These are phyloP conservation scores for Calameuta pallipes DNA, from an alignment of 2,888 invertebrate species.

Conservation along the genomic window DNA sequence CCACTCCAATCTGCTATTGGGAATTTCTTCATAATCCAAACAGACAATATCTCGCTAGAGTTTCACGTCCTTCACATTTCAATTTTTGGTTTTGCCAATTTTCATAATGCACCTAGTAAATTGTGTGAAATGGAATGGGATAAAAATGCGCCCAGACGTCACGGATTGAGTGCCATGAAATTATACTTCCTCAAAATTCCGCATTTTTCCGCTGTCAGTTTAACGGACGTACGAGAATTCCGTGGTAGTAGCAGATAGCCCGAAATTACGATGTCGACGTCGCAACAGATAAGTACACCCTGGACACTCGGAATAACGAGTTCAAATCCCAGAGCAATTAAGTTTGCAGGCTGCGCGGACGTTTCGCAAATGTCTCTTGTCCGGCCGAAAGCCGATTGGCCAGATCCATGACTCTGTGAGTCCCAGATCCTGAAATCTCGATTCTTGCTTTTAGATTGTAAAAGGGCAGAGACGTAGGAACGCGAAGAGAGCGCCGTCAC, in stretches of 20 bases:
- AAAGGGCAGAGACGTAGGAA: background rate
- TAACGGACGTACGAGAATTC: background rate
- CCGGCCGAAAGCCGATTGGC: background rate
- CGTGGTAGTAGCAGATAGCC: background rate
- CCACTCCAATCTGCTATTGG: background rate
- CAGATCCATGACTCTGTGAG: background rate
- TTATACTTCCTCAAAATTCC: background rate
- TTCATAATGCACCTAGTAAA: background rate
- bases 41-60: background rate
- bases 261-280: background rate
- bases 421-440: background rate
- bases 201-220: background rate
- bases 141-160: background rate
- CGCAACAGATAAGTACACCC: background rate
- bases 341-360: background rate
- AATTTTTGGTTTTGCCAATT: background rate
- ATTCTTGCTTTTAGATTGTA: background rate
- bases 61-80: background rate
- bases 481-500: background rate
- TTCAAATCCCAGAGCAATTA: conserved; percentile 59
- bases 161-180: background rate
- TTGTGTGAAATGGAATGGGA: background rate
- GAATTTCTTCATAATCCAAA: background rate
- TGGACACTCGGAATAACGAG: conserved; percentile 45
- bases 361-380: background rate